Percentiles rank a stretch among this genome's conserved stretches.
phyloP scores from a whole-genome alignment of 2,888 invertebrate genomes.

The Thelaira solivaga region DNA sequence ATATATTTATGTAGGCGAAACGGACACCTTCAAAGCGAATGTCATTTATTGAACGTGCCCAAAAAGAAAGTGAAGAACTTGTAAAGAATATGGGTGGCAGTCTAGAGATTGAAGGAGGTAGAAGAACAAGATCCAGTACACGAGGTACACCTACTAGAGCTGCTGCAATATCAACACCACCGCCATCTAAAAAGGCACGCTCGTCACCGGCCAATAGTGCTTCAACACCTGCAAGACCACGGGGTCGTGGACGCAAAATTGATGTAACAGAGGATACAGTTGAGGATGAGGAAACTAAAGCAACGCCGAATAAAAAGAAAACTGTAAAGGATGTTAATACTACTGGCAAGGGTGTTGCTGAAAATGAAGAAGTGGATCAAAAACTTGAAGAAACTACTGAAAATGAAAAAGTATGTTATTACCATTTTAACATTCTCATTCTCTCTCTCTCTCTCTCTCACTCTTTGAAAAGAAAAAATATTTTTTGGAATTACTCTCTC shows the following conservation, averaged over 20 bases:
- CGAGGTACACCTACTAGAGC: constrained; percentile 73
- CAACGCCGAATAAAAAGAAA: constrained; percentile 51
- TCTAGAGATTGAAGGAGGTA: constrained; percentile 74
- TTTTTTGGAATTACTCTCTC: not conserved
- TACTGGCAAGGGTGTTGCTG: not conserved
- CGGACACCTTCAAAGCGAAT: constrained; percentile 75
- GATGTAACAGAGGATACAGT: constrained; percentile 66
- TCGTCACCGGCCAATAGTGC: constrained; percentile 67
- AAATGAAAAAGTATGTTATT: constrained; percentile 11
- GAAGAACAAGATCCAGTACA: constrained; percentile 76
- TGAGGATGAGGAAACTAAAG: constrained; percentile 62
- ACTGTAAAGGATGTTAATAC: constrained; percentile 27
- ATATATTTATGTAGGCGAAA: constrained; percentile 68
- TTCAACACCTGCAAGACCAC: constrained; percentile 67
- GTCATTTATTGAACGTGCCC: constrained; percentile 75
- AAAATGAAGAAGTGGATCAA: not conserved
- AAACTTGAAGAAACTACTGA: constrained; percentile 3
- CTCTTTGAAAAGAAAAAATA: too few relatives aligned
- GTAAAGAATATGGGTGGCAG: constrained; percentile 76
- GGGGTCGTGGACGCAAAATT: constrained; percentile 73
- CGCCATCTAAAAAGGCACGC: constrained; percentile 73
- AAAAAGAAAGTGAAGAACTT: constrained; percentile 76
- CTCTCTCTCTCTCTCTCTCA: too few relatives aligned
- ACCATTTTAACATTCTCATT: too few relatives aligned
- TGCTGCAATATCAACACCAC: constrained; percentile 71